A percentile compares a stretch with the other conserved stretches of the same genome.
phyloP scores from a whole-genome alignment of 2,113 vertebrate species.

The Piprites chloris region DNA sequence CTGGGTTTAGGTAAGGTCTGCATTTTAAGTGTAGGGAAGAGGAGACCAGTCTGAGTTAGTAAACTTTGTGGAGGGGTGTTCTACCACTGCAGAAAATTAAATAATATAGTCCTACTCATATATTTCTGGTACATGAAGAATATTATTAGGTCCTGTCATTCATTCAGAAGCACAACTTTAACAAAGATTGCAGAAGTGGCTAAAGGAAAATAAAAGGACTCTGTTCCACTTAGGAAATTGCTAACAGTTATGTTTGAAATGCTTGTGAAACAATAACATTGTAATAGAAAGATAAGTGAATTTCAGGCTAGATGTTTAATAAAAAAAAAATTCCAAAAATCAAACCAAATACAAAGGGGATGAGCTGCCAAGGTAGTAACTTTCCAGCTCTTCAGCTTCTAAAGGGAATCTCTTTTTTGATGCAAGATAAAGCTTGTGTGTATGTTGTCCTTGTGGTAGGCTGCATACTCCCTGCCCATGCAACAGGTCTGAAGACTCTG shows the following conservation, averaged over 20 bases:
- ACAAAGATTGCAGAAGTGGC: not conserved
- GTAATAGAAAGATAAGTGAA: not conserved
- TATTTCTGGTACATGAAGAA: not conserved
- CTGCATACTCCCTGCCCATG: not conserved
- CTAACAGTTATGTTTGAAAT: not conserved
- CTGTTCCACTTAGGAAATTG: not conserved
- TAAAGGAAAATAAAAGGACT: not conserved
- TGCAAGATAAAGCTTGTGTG: not conserved
- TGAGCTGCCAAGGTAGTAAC: not conserved
- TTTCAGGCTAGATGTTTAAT: not conserved
- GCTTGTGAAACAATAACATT: not conserved
- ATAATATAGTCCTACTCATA: not conserved
- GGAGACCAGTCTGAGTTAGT: not conserved
- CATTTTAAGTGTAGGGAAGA: not conserved
- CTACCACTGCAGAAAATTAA: not conserved
- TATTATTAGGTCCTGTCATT: conserved; percentile 1
- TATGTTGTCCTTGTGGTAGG: not conserved
- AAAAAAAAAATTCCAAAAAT: not conserved
- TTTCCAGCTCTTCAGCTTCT: not conserved
- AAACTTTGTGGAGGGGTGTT: not conserved
- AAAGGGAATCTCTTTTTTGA: not conserved
- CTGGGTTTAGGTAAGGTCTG: not conserved
- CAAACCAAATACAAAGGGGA: not conserved
- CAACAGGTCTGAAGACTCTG: not conserved
- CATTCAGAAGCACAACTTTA: not conserved